phyloP scores from a whole-genome alignment of 2,888 invertebrate genomes.

The Scaeva pyrastri region DNA sequence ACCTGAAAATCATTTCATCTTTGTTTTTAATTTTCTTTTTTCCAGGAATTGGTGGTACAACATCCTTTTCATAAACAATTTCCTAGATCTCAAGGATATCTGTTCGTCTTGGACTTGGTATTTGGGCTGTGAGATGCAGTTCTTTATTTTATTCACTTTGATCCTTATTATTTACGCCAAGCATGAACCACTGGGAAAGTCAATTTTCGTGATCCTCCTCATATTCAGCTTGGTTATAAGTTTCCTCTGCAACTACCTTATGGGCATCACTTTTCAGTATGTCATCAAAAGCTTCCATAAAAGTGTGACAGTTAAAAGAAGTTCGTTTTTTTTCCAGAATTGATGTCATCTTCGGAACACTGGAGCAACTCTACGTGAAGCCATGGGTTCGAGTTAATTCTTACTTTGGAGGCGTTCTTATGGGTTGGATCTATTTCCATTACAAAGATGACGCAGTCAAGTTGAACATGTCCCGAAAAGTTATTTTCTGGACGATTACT shows the following conservation, averaged over 20 bases:
- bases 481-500: constrained; percentile 78
- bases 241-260: constrained; percentile 78
- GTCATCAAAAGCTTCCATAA: constrained; percentile 55
- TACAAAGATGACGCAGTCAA: constrained; percentile 56
- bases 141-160: constrained; percentile 78
- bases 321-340: constrained; percentile 76
- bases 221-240: constrained; percentile 76
- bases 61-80: constrained; percentile 79
- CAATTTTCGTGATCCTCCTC: constrained; percentile 76
- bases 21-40: constrained; percentile 20
- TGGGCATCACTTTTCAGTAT: constrained; percentile 80
- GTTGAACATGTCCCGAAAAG: constrained; percentile 53
- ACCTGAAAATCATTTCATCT: not conserved
- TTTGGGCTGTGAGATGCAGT: constrained; percentile 80
- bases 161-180: constrained; percentile 79
- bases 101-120: constrained; percentile 81
- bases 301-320: too few species aligned
- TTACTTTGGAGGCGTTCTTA: constrained; percentile 79
- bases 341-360: constrained; percentile 79
- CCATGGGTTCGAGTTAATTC: constrained; percentile 80
- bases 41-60: constrained; percentile 80
- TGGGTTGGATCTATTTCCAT: constrained; percentile 78
- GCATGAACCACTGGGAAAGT: constrained; percentile 77
- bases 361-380: constrained; percentile 79
- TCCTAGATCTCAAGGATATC: constrained; percentile 78